These are phyloP conservation scores for Ceratosolen solmsi DNA, from an alignment of 1,140 invertebrate species.

Conservation along the genomic window DNA sequence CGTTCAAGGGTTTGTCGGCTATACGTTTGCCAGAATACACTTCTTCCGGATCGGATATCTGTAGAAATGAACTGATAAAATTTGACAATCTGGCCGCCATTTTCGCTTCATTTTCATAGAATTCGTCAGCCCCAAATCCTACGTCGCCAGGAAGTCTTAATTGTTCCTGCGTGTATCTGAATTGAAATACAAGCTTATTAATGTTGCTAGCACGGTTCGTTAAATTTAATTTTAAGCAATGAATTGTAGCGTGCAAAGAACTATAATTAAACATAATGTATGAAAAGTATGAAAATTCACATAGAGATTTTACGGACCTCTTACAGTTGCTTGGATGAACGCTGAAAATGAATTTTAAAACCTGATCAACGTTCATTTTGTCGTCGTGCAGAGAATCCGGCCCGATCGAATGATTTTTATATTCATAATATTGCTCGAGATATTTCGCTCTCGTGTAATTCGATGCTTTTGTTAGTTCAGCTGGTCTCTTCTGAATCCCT, in stretches of 20 bases:
- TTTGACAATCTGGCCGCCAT: conserved; percentile 95
- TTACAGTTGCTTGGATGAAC: conserved; percentile 84
- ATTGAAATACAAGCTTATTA: conserved; percentile 3
- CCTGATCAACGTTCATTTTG: conserved; percentile 83
- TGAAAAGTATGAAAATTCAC: not conserved
- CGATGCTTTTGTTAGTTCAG: conserved; percentile 82
- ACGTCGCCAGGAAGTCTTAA: conserved; percentile 87
- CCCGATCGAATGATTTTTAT: conserved; percentile 80
- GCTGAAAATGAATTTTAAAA: conserved; percentile 82
- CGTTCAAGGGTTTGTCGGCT: conserved; percentile 89
- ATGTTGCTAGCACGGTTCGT: not conserved
- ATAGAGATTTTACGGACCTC: conserved; percentile 67
- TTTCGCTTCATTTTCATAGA: conserved; percentile 95
- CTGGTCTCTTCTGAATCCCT: conserved; percentile 89
- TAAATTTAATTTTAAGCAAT: not conserved
- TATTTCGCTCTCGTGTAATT: conserved; percentile 82
- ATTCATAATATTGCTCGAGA: conserved; percentile 82
- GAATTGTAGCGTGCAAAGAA: not conserved
- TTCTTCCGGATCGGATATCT: conserved; percentile 94
- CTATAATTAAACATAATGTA: conserved; percentile 29
- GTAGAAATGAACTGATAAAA: conserved; percentile 94
- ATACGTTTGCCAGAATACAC: conserved; percentile 93
- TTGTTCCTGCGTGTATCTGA: conserved; percentile 78
- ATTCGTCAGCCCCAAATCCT: conserved; percentile 87
- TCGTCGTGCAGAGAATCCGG: conserved; percentile 77